These are phyloP conservation scores for Stenurella melanura DNA, from an alignment of 2,888 invertebrate species.

Conservation along the genomic window DNA sequence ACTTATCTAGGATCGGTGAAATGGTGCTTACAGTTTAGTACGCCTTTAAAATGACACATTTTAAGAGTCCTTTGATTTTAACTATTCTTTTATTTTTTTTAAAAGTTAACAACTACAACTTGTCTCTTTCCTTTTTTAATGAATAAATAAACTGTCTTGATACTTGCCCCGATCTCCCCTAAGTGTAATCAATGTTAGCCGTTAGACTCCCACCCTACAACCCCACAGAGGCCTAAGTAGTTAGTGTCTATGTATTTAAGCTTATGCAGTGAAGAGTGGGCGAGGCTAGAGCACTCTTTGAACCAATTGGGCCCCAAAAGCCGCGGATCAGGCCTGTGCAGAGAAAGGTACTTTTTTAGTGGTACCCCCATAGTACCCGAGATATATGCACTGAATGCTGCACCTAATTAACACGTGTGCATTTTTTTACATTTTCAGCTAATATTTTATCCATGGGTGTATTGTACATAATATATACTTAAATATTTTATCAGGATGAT, in stretches of 20 bases:
- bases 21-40: too few species aligned
- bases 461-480: not conserved
- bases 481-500: not conserved
- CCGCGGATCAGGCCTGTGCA: slow-evolving; percentile 74
- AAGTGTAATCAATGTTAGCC: slow-evolving; percentile 29
- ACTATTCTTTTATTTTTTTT: not conserved
- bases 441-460: slow-evolving; percentile 16
- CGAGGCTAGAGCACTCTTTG: slow-evolving; percentile 72
- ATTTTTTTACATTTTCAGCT: slow-evolving; percentile 30
- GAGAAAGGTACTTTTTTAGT: slow-evolving; percentile 74
- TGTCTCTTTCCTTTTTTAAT: not conserved
- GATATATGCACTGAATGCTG: slow-evolving; percentile 70
- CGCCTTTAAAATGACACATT: too few species aligned
- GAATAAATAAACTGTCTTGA: slow-evolving; percentile 52
- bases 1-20: too few species aligned
- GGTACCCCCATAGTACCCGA: slow-evolving; percentile 63
- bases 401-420: slow-evolving; percentile 64
- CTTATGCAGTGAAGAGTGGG: slow-evolving; percentile 72
- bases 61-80: too few species aligned
- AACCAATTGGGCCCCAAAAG: slow-evolving; percentile 72
- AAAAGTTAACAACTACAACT: not conserved
- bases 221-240: slow-evolving; percentile 54
- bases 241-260: slow-evolving; percentile 69
- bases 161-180: slow-evolving; percentile 22
- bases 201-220: slow-evolving; percentile 24